phyloP scores from a whole-genome alignment of 2,113 vertebrate genomes.

The Bungarus multicinctus region DNA sequence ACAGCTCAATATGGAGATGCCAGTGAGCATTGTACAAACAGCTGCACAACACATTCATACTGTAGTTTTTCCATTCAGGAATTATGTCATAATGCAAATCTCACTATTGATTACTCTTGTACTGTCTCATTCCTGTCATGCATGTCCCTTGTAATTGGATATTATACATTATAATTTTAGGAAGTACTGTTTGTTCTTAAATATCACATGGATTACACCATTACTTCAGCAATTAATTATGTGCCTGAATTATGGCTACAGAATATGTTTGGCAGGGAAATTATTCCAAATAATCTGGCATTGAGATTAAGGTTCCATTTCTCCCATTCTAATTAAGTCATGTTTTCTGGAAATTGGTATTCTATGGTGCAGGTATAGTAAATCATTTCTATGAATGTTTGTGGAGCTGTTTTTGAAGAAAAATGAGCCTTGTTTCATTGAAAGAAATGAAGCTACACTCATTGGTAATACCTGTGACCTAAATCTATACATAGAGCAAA shows the following conservation, averaged over 20 bases:
- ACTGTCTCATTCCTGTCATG: slow-evolving; percentile 40
- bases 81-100: not conserved
- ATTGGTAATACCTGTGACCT: not conserved
- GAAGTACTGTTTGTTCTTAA: slow-evolving; percentile 68
- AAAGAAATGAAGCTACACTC: not conserved
- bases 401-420: not conserved
- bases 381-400: slow-evolving; percentile 20
- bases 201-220: slow-evolving; percentile 51
- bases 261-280: slow-evolving; percentile 34
- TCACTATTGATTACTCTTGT: not conserved
- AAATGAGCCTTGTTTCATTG: not conserved
- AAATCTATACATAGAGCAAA: not conserved
- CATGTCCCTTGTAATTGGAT: slow-evolving; percentile 54
- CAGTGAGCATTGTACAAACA: not conserved
- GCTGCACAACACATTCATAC: not conserved
- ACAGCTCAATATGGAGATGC: not conserved
- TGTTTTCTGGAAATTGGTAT: slow-evolving; percentile 37
- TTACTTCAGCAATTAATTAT: slow-evolving; percentile 57
- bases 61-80: not conserved
- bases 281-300: slow-evolving; percentile 32
- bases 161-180: slow-evolving; percentile 61
- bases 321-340: slow-evolving; percentile 37
- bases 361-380: slow-evolving; percentile 35
- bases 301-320: slow-evolving; percentile 33
- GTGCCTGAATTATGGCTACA: slow-evolving; percentile 44